Conservation (phyloP, 2,113 vertebrate genomes). For the Capricornis sumatraensis region DNA sequence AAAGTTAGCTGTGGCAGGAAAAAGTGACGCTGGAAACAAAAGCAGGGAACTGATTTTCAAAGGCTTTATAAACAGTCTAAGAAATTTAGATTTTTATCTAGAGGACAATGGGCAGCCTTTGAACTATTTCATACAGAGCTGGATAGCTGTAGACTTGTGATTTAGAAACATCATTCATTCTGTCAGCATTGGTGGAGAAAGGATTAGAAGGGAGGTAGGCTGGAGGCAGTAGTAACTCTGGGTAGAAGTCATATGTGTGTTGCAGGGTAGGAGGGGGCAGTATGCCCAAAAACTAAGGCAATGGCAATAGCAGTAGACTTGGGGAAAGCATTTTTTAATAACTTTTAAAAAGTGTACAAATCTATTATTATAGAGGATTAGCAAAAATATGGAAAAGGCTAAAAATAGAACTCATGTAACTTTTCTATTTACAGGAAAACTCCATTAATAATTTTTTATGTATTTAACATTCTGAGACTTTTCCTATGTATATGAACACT, state of each 20-base stretch:
- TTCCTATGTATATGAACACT: neutral
- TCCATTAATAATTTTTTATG: neutral
- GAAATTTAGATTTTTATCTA: constrained; percentile 31
- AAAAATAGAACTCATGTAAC: constrained; percentile 22
- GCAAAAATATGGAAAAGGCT: constrained; percentile 6
- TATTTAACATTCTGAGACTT: neutral
- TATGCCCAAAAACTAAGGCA: neutral
- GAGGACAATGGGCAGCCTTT: neutral
- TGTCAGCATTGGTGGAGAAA: neutral
- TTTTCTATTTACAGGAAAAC: neutral
- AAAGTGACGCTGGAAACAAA: neutral
- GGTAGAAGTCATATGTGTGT: neutral
- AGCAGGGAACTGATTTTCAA: constrained; percentile 3
- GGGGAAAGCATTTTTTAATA: neutral
- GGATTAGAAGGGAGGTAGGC: neutral
- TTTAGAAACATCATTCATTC: constrained; percentile 17
- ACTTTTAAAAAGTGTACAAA: neutral
- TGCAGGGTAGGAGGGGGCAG: neutral
- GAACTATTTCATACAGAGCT: constrained; percentile 1
- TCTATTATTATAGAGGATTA: neutral
- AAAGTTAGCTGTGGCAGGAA: constrained; percentile 7
- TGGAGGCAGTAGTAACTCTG: neutral
- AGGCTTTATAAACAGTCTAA: constrained; percentile 34
- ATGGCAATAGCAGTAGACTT: neutral
- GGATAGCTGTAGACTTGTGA: constrained; percentile 28